Evolutionary conservation across 2,888 invertebrate species (phyloP).

Genomic region (Cryptosula pallasiana): DNA sequence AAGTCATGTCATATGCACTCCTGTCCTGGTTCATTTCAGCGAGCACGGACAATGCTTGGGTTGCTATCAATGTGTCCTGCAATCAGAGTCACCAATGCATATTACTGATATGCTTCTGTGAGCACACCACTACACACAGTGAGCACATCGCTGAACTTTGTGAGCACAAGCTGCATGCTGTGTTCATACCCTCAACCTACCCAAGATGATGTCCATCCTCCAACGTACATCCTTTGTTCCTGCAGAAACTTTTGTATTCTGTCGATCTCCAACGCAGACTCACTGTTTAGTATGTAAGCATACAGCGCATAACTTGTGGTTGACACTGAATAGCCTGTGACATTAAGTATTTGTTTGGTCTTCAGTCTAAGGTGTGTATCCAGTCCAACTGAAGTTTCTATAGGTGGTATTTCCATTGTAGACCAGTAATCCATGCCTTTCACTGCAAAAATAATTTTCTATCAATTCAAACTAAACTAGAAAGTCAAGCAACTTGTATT

Average conservation of each 20-base stretch:
- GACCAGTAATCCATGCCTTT: background rate
- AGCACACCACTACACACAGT: background rate
- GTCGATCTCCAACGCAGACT: slow-evolving; percentile 28
- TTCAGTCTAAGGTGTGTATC: background rate
- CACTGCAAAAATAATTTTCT: background rate
- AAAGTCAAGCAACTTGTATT: no score
- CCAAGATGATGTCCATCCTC: slow-evolving; percentile 7
- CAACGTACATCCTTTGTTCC: slow-evolving; percentile 16
- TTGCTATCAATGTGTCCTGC: slow-evolving; percentile 17
- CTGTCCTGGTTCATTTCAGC: background rate
- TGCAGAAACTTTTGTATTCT: slow-evolving; percentile 8
- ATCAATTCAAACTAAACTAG: no score
- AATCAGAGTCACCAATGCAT: background rate
- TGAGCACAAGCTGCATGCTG: background rate
- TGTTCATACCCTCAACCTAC: background rate
- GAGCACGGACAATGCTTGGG: background rate
- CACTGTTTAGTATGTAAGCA: slow-evolving; percentile 60
- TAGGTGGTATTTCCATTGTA: background rate
- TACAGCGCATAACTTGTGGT: slow-evolving; percentile 86
- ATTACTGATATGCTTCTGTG: background rate
- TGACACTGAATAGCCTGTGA: slow-evolving; percentile 74
- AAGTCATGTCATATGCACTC: background rate
- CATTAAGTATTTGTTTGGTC: slow-evolving; percentile 4
- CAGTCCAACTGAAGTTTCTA: background rate
- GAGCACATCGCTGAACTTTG: no score